Percentiles rank a stretch among this genome's conserved stretches.
Evolutionary conservation across 2,797 vertebrate species (phyloP).

Genomic region (Chelon auratus): DNA sequence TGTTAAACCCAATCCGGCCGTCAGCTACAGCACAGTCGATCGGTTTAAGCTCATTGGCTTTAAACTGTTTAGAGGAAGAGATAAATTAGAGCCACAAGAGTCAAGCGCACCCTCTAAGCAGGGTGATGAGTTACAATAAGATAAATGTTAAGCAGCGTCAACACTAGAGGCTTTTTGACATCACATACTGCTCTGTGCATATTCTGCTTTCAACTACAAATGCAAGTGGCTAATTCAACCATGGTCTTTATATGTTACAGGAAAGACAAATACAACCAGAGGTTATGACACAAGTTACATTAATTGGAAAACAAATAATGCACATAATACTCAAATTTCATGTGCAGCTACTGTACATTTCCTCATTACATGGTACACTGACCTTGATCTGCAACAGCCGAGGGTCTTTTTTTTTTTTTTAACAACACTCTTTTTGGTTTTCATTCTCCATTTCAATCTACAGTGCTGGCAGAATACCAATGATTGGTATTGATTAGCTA

Average conservation of each 20-base stretch:
- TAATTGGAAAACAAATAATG: background rate
- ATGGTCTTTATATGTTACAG: background rate
- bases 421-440: background rate
- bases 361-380: conserved; percentile 21
- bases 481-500: conserved; percentile 29
- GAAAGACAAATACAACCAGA: background rate
- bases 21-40: background rate
- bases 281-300: background rate
- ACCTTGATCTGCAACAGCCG: background rate
- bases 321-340: background rate
- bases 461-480: conserved; percentile 13
- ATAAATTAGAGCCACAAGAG: conserved; percentile 1
- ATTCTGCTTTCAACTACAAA: background rate
- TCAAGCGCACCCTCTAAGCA: background rate
- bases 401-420: background rate
- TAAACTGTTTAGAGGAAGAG: background rate
- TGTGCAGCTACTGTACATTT: conserved; percentile 8
- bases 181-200: background rate
- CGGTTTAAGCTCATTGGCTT: background rate
- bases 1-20: no score
- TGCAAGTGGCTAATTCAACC: background rate
- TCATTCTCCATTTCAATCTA: conserved; percentile 20
- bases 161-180: no score
- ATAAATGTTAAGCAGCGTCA: background rate
- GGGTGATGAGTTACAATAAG: background rate